These are phyloP conservation scores for Drosophila bocqueti DNA, from an alignment of 1,140 invertebrate genomes.

Conservation along the genomic window DNA sequence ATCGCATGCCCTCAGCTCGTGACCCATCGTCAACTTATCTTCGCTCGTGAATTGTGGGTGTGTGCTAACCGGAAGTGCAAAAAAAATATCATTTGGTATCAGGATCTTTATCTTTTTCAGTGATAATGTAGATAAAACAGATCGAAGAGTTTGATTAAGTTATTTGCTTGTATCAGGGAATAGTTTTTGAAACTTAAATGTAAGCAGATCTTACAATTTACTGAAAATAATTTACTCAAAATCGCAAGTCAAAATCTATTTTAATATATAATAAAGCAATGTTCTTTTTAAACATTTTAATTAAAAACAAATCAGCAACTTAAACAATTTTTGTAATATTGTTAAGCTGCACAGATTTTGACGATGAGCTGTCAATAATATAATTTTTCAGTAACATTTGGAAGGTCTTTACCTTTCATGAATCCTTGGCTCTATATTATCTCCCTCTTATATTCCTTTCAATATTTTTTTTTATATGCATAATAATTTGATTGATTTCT, in stretches of 20 bases:
- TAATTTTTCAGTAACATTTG: not conserved
- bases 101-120: not conserved
- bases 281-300: no score
- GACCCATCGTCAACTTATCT: slow-evolving; percentile 18
- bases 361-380: not conserved
- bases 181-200: not conserved
- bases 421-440: no score
- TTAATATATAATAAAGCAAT: no score
- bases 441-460: not conserved
- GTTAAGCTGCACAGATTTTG: not conserved
- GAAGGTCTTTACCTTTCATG: fast-evolving
- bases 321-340: no score
- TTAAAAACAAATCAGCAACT: not conserved
- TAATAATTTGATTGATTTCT: no score
- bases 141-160: not conserved
- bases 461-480: slow-evolving; percentile 8
- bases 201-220: not conserved
- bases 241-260: no score
- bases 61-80: slow-evolving; percentile 31
- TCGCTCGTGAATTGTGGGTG: not conserved
- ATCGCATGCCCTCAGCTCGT: slow-evolving; percentile 42
- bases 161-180: not conserved
- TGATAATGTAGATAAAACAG: not conserved
- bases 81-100: slow-evolving; percentile 7
- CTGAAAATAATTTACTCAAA: no score